phyloP scores from a whole-genome alignment of 2,888 invertebrate species.

The Drosophila phalerata region DNA sequence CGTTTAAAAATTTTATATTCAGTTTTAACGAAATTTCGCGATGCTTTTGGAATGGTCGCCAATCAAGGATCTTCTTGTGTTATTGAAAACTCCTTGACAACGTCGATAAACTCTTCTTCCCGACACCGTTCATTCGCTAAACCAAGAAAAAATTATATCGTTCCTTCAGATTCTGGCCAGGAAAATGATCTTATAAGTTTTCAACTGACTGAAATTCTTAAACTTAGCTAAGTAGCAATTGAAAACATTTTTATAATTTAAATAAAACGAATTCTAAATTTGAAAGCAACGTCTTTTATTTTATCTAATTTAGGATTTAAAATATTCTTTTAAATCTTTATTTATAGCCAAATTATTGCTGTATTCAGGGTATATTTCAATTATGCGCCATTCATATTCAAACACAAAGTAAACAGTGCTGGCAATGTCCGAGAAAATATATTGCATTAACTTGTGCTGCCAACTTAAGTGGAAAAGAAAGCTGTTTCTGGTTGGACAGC shows the following conservation, averaged over 20 bases:
- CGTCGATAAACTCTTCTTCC: conserved; percentile 1
- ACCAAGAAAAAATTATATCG: not conserved
- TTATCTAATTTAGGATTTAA: too few relatives aligned
- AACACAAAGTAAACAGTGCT: too few relatives aligned
- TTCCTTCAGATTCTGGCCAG: conserved; percentile 3
- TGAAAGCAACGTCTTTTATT: not conserved
- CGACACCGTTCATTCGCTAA: conserved; percentile 34
- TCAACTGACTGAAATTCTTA: conserved; percentile 52
- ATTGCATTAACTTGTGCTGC: too few relatives aligned
- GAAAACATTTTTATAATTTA: not conserved
- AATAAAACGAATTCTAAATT: not conserved
- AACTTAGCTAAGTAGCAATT: conserved; percentile 10
- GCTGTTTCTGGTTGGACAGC: too few relatives aligned
- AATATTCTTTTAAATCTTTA: too few relatives aligned
- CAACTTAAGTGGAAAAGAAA: too few relatives aligned
- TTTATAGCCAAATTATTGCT: too few relatives aligned
- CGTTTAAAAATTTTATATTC: conserved; percentile 83
- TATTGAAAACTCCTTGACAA: conserved; percentile 15
- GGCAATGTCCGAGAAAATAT: too few relatives aligned
- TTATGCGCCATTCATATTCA: too few relatives aligned
- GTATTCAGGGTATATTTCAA: too few relatives aligned
- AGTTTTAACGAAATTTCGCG: conserved; percentile 77
- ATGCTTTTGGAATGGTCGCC: conserved; percentile 49
- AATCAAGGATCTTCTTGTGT: not conserved
- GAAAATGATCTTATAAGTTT: conserved; percentile 53